Evolutionary conservation across 2,113 vertebrate genomes (phyloP).

Genomic region (Glareola pratincola): DNA sequence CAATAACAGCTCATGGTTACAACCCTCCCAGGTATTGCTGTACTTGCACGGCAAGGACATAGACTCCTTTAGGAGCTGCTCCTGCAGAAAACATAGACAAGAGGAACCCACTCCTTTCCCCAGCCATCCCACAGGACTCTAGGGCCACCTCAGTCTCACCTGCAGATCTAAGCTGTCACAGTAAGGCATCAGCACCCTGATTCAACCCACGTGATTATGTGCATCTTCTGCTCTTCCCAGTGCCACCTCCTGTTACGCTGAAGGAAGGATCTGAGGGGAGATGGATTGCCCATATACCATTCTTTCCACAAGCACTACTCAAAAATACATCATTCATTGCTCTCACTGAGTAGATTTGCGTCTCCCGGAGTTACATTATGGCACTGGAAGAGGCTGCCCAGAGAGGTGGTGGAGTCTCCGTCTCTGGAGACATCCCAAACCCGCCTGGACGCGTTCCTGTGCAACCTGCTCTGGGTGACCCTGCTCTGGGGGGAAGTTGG

Average conservation of each 20-base stretch:
- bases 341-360: neutral
- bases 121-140: neutral
- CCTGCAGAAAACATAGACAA: neutral
- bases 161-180: neutral
- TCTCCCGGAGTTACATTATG: neutral
- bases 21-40: too few relatives aligned
- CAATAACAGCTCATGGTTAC: neutral
- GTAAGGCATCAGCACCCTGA: neutral
- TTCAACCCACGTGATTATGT: accelerated
- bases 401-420: too few relatives aligned
- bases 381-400: too few relatives aligned
- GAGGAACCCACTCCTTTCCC: neutral
- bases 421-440: too few relatives aligned
- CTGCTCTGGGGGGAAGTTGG: too few relatives aligned
- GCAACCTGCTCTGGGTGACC: too few relatives aligned
- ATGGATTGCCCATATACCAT: neutral
- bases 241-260: neutral
- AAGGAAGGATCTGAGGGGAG: neutral
- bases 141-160: neutral
- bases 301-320: neutral
- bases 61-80: neutral
- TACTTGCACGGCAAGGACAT: neutral
- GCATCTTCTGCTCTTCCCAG: neutral
- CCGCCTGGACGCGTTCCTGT: too few relatives aligned
- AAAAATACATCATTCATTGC: neutral